These are phyloP conservation scores for Axea sp. DNA, from an alignment of 2,888 invertebrate genomes.

Conservation along the genomic window DNA sequence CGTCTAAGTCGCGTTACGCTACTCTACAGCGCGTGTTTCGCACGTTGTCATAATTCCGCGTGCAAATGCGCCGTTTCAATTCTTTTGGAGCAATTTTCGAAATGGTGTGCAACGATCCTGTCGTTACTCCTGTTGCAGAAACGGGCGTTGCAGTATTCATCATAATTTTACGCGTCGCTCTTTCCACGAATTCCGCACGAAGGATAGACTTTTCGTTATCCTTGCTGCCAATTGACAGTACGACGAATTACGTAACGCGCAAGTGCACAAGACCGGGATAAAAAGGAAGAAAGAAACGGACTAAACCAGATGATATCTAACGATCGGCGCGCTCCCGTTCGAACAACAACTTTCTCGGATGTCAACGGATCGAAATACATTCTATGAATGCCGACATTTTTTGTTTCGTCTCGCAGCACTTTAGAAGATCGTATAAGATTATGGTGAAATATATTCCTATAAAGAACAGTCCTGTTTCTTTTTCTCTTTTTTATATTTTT, in stretches of 20 bases:
- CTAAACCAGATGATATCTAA: conserved; percentile 23
- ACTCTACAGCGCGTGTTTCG: conserved; percentile 8
- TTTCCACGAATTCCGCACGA: conserved; percentile 3
- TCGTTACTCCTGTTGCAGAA: conserved; percentile 13
- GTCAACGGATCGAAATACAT: conserved; percentile 29
- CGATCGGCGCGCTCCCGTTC: conserved; percentile 8
- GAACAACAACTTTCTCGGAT: conserved; percentile 35
- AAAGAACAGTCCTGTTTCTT: too few species aligned
- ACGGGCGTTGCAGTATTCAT: conserved; percentile 10
- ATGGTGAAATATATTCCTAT: background rate
- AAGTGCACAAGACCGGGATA: too few species aligned
- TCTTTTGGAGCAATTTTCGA: conserved; percentile 21
- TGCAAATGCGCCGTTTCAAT: conserved; percentile 17
- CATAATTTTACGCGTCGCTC: conserved; percentile 27
- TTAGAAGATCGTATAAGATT: background rate
- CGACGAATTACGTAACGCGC: conserved; percentile 11
- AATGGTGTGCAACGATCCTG: conserved; percentile 3
- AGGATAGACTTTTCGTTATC: background rate
- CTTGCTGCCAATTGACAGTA: background rate
- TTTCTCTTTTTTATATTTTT: too few species aligned
- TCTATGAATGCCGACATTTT: conserved; percentile 20
- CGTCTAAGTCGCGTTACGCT: conserved; percentile 40
- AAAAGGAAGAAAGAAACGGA: background rate
- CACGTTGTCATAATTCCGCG: conserved; percentile 11
- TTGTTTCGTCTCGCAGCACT: conserved; percentile 7